Conservation (phyloP, 2,888 invertebrate genomes). For the Ormyrus nitidulus region DNA sequence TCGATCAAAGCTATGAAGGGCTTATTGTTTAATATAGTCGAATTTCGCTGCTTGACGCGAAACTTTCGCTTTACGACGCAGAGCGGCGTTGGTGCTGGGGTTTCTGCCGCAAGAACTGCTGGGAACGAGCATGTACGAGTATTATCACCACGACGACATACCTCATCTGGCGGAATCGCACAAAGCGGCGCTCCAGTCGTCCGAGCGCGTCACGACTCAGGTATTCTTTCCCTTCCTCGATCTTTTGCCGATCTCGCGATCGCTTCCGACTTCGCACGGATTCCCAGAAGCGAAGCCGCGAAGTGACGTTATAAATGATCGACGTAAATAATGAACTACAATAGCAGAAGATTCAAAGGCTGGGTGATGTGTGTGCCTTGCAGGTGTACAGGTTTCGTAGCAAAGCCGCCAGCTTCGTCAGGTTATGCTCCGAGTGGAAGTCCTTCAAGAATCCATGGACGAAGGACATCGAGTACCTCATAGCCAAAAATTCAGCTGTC, state of each 20-base stretch:
- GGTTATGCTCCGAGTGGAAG: conserved; percentile 90
- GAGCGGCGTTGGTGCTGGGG: conserved; percentile 91
- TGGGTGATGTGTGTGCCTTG: neutral
- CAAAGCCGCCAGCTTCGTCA: conserved; percentile 85
- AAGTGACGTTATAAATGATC: neutral
- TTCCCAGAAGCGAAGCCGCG: too few relatives aligned
- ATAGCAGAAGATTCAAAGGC: too few relatives aligned
- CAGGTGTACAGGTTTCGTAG: conserved; percentile 86
- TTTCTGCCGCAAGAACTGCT: conserved; percentile 95
- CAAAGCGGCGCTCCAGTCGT: conserved; percentile 84
- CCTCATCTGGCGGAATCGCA: conserved; percentile 88
- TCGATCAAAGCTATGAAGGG: conserved; percentile 87
- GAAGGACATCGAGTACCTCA: conserved; percentile 93
- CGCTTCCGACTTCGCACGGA: too few relatives aligned
- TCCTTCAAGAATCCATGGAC: conserved; percentile 97
- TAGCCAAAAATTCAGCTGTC: conserved; percentile 89
- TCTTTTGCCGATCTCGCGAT: neutral
- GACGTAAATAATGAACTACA: too few relatives aligned
- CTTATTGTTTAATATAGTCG: too few relatives aligned
- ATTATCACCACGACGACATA: conserved; percentile 90
- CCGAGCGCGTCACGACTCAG: conserved; percentile 81
- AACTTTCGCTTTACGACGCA: conserved; percentile 72
- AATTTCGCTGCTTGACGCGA: neutral
- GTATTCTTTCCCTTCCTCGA: conserved; percentile 58
- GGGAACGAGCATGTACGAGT: conserved; percentile 95